Evolutionary conservation across 2,888 invertebrate genomes (phyloP).

Genomic region (Linnaemya tessellans): DNA sequence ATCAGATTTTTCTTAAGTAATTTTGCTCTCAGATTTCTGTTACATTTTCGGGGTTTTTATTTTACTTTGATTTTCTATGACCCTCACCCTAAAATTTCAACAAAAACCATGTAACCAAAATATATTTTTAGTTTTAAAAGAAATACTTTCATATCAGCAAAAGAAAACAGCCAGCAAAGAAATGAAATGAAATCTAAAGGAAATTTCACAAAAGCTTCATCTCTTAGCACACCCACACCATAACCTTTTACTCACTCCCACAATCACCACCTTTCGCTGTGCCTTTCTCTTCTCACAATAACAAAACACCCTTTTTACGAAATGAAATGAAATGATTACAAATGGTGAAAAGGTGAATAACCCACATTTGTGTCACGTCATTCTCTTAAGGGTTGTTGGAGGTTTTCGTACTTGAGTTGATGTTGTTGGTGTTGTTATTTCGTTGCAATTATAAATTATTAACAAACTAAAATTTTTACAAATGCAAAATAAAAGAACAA

Average conservation of each 20-base stretch:
- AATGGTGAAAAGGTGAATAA: conserved; percentile 56
- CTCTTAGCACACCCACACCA: conserved; percentile 7
- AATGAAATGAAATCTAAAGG: conserved; percentile 23
- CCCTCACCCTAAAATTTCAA: conserved; percentile 65
- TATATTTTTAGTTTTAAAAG: conserved; percentile 22
- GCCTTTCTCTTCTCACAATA: neutral
- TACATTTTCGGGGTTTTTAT: neutral
- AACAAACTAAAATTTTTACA: conserved; percentile 28
- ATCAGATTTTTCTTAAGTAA: neutral
- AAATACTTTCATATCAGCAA: conserved; percentile 39
- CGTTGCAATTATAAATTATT: conserved; percentile 59
- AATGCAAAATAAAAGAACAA: neutral
- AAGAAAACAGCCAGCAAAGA: conserved; percentile 9
- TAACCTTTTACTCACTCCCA: neutral
- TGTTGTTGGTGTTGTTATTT: conserved; percentile 27
- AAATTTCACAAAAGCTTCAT: conserved; percentile 7
- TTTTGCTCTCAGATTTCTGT: neutral
- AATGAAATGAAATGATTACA: conserved; percentile 12
- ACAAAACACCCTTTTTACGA: neutral
- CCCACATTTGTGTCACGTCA: conserved; percentile 62
- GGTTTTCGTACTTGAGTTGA: conserved; percentile 43
- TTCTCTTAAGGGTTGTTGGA: conserved; percentile 62
- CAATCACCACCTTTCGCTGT: neutral
- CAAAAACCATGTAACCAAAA: conserved; percentile 17
- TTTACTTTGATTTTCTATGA: conserved; percentile 47